A percentile compares a stretch with the other conserved stretches of the same genome.
phyloP scores from a whole-genome alignment of 2,113 vertebrate species.

The Physeter macrocephalus region DNA sequence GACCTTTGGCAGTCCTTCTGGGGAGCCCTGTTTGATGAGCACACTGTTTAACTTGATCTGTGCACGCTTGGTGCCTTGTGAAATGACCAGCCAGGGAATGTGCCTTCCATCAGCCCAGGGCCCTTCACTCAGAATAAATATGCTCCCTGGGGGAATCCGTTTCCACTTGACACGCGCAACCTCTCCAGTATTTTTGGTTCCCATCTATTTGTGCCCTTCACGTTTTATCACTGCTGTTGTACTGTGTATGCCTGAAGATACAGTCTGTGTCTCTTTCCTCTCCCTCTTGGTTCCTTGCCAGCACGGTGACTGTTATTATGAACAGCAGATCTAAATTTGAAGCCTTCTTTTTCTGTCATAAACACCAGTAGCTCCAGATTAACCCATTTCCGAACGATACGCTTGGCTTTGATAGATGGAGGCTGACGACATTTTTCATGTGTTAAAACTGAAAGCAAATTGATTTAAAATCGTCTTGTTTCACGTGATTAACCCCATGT shows the following conservation, averaged over 20 bases:
- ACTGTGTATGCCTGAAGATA: accelerated
- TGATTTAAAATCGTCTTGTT: background rate
- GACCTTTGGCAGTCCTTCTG: background rate
- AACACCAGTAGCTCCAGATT: accelerated
- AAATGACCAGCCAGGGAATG: background rate
- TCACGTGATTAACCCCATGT: accelerated
- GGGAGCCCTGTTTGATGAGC: background rate
- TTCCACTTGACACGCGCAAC: accelerated
- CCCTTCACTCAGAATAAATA: accelerated
- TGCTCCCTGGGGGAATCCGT: accelerated
- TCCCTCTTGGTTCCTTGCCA: accelerated
- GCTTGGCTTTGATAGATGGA: background rate
- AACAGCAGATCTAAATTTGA: background rate
- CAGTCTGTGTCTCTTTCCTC: accelerated
- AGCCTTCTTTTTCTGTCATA: accelerated
- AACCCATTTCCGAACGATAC: background rate
- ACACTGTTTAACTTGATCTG: accelerated
- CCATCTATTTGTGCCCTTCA: accelerated
- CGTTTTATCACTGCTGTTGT: accelerated
- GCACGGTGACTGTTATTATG: accelerated
- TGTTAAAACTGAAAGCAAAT: background rate
- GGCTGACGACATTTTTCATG: background rate
- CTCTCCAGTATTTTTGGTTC: background rate
- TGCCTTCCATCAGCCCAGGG: background rate
- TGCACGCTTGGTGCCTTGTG: background rate